Base-by-base conservation (phyloP, 2,888 invertebrate species). In the Sthenelais limicola region DNA sequence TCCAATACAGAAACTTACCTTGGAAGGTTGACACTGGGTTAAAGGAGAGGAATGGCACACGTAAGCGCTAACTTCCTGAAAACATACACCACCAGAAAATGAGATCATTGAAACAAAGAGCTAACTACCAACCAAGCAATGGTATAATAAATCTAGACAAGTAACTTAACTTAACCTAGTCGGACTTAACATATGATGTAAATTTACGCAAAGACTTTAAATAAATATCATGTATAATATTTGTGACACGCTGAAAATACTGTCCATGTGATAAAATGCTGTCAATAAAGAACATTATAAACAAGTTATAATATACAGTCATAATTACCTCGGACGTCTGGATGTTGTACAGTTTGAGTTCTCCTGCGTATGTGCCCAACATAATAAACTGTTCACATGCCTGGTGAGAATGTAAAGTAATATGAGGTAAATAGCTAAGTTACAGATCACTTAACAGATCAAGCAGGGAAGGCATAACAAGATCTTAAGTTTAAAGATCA, bases 331-430 rank as follows among this genome's bases (percentile, higher is more conserved):
- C 91, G 21, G 94, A 95, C 56, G 93, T 93, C 81, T 93, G 92
- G 49, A 94, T 88, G 87, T 96, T 97, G 88, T 93, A 95, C 80
- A 95, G 91, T 83, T 95, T 93, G 21, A 98, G 92, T 85, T 97
- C 96, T 18, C 98, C 98, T 47, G 92, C 91, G 77, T 94, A 94
- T 1, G 96, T 96, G 58, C 98, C 98, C 69, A 96, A 92, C 77
- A 96, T 90, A n/a, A 95, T 87, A 81, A 90, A 90, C 78, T 91
- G 91, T 80, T 91, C 91, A 83, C 90, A 90, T 12, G 90, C 89
- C 90, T 91, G 82, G 1, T 28, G 43, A 43, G 9, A 56, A 56
- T 4, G 30, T 18, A 7, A 56, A 56, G 18, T 18, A 12, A 52
- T 18, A 15, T 52, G 9, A 52, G 9, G n/a, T 15, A 52, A 21